phyloP scores from a whole-genome alignment of 1,140 invertebrate genomes.

The Rhizoglyphus robini region DNA sequence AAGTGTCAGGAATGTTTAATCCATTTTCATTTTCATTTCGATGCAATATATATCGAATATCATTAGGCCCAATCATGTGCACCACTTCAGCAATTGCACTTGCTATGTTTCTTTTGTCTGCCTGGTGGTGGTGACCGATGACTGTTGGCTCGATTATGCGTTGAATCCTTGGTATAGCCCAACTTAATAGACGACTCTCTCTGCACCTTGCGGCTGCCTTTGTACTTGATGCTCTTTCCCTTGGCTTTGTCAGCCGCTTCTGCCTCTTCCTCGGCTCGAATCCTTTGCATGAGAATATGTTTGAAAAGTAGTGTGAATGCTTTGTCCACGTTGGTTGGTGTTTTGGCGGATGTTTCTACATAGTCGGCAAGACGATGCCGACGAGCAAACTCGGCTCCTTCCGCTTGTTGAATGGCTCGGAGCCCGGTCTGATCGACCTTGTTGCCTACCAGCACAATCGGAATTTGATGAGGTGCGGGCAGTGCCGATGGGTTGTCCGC shows the following conservation, averaged over 20 bases:
- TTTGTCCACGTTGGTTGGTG: neutral
- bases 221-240: neutral
- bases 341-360: conserved; percentile 12
- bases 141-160: neutral
- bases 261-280: neutral
- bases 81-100: conserved; percentile 2
- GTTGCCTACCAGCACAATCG: conserved; percentile 98
- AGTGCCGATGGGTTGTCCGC: neutral
- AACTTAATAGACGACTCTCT: neutral
- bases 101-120: neutral
- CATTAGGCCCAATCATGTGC: too few species aligned
- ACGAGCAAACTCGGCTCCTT: neutral
- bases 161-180: neutral
- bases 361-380: neutral
- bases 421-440: conserved; percentile 99
- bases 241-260: neutral
- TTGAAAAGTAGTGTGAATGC: neutral
- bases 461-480: conserved; percentile 43
- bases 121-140: neutral
- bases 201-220: neutral
- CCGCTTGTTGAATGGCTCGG: conserved; percentile 20
- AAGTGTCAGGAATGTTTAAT: too few species aligned
- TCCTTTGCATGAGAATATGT: neutral
- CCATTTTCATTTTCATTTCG: too few species aligned
- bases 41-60: too few species aligned